Evolutionary conservation across 2,888 invertebrate genomes (phyloP).

Genomic region (Ochropacha duplaris): DNA sequence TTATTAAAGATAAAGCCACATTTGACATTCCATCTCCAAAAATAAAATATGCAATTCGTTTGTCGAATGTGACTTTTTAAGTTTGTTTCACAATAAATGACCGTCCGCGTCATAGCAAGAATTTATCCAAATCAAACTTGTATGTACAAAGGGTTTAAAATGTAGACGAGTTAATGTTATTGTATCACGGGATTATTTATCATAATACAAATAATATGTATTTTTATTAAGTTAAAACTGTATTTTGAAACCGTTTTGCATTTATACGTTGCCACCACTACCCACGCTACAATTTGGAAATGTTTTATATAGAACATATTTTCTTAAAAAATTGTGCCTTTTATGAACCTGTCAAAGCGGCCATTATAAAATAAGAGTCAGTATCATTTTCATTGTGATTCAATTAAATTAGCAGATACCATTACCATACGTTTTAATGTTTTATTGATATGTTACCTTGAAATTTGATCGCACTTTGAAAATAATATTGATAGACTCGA

Average conservation of each 20-base stretch:
- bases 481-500: slow-evolving; percentile 2
- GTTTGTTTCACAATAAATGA: not conserved
- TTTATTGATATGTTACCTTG: not conserved
- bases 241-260: slow-evolving; percentile 30
- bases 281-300: slow-evolving; percentile 49
- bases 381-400: slow-evolving; percentile 11
- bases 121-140: not conserved
- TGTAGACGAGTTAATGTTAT: not conserved
- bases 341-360: slow-evolving; percentile 45
- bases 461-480: slow-evolving; percentile 13
- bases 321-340: slow-evolving; percentile 46
- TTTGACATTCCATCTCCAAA: not conserved
- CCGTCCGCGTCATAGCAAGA: not conserved
- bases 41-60: not conserved
- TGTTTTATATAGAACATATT: slow-evolving; percentile 54
- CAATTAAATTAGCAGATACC: not conserved
- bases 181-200: not conserved
- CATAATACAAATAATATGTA: slow-evolving; percentile 6
- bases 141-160: not conserved
- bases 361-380: slow-evolving; percentile 24
- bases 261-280: slow-evolving; percentile 57
- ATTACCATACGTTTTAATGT: no score
- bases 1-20: not conserved
- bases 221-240: slow-evolving; percentile 18
- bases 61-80: slow-evolving; percentile 4